phyloP scores from a whole-genome alignment of 2,888 invertebrate species.

The Macrostomum cliftonense region DNA sequence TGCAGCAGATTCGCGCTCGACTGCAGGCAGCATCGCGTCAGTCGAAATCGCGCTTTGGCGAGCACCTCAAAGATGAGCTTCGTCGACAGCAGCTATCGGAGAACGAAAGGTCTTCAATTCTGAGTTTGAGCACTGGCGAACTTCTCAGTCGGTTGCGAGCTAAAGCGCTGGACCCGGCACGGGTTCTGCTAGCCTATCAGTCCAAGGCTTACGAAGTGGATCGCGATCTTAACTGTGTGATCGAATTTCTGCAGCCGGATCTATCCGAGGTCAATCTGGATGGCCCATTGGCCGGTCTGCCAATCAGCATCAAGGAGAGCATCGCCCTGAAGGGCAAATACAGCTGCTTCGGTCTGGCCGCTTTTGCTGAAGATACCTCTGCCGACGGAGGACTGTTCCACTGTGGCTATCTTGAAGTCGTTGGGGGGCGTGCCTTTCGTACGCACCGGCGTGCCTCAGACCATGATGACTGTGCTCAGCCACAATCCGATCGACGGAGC shows the following conservation, averaged over 20 bases:
- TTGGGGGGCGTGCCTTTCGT: conserved; percentile 36
- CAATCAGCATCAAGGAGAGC: conserved; percentile 30
- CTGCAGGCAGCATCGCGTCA: too few relatives aligned
- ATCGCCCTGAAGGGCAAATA: conserved; percentile 20
- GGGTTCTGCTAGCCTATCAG: not conserved
- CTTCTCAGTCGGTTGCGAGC: too few relatives aligned
- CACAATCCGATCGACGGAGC: conserved; percentile 37
- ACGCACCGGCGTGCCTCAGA: conserved; percentile 36
- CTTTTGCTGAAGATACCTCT: conserved; percentile 7
- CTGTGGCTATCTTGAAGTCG: conserved; percentile 7
- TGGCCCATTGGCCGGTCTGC: conserved; percentile 22
- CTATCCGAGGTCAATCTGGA: conserved; percentile 3
- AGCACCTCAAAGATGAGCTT: too few relatives aligned
- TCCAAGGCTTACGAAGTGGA: not conserved
- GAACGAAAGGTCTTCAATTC: too few relatives aligned
- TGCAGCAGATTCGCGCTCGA: too few relatives aligned
- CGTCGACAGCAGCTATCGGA: too few relatives aligned
- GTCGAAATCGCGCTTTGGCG: too few relatives aligned
- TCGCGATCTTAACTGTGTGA: conserved; percentile 1
- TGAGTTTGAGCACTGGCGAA: too few relatives aligned
- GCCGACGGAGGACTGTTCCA: conserved; percentile 5
- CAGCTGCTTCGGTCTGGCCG: conserved; percentile 9
- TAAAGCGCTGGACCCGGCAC: not conserved
- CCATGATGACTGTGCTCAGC: conserved; percentile 18
- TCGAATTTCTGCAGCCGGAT: conserved; percentile 5